phyloP scores from a whole-genome alignment of 2,888 invertebrate species.

The Julus scanicus region DNA sequence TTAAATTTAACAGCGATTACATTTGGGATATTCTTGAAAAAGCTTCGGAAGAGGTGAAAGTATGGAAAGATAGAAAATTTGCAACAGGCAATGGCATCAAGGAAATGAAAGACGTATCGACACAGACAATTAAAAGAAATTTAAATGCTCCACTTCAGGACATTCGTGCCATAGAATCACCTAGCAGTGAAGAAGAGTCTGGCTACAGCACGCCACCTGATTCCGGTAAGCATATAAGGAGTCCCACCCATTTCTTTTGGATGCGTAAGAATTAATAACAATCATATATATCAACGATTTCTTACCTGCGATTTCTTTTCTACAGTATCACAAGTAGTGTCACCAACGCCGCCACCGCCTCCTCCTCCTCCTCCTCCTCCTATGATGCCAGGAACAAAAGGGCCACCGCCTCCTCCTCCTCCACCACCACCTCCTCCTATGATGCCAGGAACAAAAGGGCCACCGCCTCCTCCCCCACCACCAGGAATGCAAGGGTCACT shows the following conservation, averaged over 20 bases:
- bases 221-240: neutral
- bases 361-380: conserved; percentile 49
- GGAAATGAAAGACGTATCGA: neutral
- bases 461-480: conserved; percentile 19
- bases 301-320: too few relatives aligned
- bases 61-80: neutral
- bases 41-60: neutral
- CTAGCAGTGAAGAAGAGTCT: conserved; percentile 1
- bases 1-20: conserved; percentile 17
- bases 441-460: neutral
- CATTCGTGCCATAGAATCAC: neutral
- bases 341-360: conserved; percentile 36
- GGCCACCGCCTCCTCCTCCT: conserved; percentile 53
- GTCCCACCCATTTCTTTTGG: too few relatives aligned
- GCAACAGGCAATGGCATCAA: neutral
- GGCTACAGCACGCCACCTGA: conserved; percentile 2
- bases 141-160: neutral
- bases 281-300: too few relatives aligned
- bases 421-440: conserved; percentile 45
- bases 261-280: too few relatives aligned
- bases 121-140: neutral
- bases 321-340: neutral
- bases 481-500: neutral
- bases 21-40: conserved; percentile 32
- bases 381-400: neutral